Conservation (phyloP, 2,113 vertebrate species). For the Takifugu flavidus region DNA sequence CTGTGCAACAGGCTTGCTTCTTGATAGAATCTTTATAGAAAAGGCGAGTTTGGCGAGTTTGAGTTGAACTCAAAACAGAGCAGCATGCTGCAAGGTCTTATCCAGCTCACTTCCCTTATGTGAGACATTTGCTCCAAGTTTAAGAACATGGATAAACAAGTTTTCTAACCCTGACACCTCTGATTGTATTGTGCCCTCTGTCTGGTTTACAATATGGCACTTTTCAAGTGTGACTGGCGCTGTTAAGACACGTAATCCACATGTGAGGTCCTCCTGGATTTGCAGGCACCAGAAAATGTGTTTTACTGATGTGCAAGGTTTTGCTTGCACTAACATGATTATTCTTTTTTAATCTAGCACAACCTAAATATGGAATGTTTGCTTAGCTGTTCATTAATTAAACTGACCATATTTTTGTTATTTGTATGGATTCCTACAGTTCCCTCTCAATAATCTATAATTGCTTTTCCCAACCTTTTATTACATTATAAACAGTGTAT, state of each 20-base stretch:
- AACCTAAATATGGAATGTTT: constrained; percentile 21
- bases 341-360: constrained; percentile 6
- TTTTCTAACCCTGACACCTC: constrained; percentile 34
- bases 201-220: constrained; percentile 49
- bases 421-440: constrained; percentile 29
- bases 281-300: constrained; percentile 28
- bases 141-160: constrained; percentile 5
- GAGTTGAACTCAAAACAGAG: constrained; percentile 8
- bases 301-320: constrained; percentile 24
- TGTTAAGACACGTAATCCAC: constrained; percentile 25
- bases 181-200: constrained; percentile 31
- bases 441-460: constrained; percentile 24
- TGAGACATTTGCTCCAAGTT: background rate
- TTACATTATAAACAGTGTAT: background rate
- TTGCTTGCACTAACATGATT: constrained; percentile 22
- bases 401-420: constrained; percentile 25
- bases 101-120: background rate
- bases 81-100: background rate
- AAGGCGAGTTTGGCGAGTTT: background rate
- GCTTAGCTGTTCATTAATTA: too few relatives aligned
- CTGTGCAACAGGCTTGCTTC: background rate
- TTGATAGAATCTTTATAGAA: constrained; percentile 1
- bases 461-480: constrained; percentile 17
- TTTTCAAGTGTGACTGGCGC: constrained; percentile 25
- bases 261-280: constrained; percentile 46